Evolutionary conservation across 2,113 vertebrate species (phyloP).

Genomic region (Saguinus imperator): DNA sequence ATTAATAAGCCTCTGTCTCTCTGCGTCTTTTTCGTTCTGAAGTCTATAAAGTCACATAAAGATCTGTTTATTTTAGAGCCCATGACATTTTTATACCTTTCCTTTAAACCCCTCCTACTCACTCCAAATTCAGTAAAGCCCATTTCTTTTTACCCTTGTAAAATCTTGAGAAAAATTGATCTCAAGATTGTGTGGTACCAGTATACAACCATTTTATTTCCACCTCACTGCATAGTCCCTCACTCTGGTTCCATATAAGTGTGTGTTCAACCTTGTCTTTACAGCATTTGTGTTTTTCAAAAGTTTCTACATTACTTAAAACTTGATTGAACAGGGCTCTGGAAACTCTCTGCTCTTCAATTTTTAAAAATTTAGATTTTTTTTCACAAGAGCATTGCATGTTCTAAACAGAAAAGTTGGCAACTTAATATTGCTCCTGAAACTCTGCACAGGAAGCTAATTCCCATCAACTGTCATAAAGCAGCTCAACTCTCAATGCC

Average conservation of each 20-base stretch:
- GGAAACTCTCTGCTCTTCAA: neutral
- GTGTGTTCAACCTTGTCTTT: neutral
- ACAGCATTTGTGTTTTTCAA: neutral
- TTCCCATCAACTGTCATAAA: neutral
- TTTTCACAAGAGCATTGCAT: neutral
- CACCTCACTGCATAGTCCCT: neutral
- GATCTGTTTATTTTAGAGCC: neutral
- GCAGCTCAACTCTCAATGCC: neutral
- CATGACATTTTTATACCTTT: neutral
- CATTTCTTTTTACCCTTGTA: neutral
- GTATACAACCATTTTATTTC: neutral
- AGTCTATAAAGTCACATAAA: neutral
- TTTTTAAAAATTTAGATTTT: neutral
- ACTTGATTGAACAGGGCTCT: neutral
- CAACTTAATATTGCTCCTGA: slow-evolving; percentile 32
- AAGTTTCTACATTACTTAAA: neutral
- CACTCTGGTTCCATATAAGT: neutral
- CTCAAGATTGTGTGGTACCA: neutral
- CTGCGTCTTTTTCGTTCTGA: neutral
- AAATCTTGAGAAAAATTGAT: neutral
- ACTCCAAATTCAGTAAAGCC: neutral
- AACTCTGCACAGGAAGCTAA: neutral
- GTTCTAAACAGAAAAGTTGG: neutral
- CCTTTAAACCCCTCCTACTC: neutral
- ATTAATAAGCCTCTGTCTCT: neutral